Base-by-base conservation (phyloP, 2,113 vertebrate species). In the Fulmarus glacialis region DNA sequence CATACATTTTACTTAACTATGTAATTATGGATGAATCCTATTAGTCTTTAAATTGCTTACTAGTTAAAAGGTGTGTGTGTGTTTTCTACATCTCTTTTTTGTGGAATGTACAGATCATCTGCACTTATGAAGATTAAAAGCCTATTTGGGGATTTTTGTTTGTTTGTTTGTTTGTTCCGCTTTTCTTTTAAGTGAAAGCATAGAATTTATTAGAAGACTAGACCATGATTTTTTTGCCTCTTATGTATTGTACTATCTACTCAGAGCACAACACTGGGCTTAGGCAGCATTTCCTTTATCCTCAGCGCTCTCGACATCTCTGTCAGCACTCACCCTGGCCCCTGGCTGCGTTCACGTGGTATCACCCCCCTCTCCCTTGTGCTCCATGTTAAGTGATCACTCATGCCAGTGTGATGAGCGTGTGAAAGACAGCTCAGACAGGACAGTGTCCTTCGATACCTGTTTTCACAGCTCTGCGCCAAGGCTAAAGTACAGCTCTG, bases 1-100 rank as follows among this genome's bases (percentile, higher is more conserved):
- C 97, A 97, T 98, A 98, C 98, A 98, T 98, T 98, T 98, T 98
- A 98, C 98, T 98, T 98, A 98, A 98, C 98, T 98, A 92, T 98
- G 98, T 97, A 96, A 98, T 98, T 98, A 98, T 97, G 97, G 98
- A 98, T 96, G 97, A 97, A 97, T 98, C 97, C 97, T 96, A 96
- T 97, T 97, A 97, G 97, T 97, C 95, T 97, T 96, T 94, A 96
- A 96, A 96, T 95, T 81, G 94, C 97, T 95, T 67, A 97, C 96
- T 97, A 97, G 98, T 98, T 98, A 98, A 98, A 98, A 98, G 97
- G 98, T 98, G 96, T 97, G 92, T 97, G 42, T 92, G 93, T 94
- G 89, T 95, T 97, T 95, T 94, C 95, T 94, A 73, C 89, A 62
- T 94, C 62, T 97, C 93, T 93, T 94, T 97, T 95, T 84, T 94